Evolutionary conservation across 2,888 invertebrate genomes (phyloP).

Genomic region (Andrena fulva): DNA sequence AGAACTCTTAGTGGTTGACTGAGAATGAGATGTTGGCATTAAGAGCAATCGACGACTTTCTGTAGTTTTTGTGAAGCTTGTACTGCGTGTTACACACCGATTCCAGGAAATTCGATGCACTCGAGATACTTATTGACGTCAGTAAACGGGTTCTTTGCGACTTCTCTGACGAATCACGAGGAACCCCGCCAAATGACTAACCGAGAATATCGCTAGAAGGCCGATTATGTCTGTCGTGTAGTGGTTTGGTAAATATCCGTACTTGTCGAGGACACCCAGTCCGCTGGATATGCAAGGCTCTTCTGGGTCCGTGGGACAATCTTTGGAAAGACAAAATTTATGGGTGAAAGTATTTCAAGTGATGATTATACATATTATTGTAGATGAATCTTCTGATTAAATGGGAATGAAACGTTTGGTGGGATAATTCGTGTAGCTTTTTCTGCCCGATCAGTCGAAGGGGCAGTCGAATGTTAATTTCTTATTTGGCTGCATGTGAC

Average conservation of each 20-base stretch:
- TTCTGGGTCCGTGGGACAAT: constrained; percentile 87
- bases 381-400: neutral
- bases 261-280: constrained; percentile 87
- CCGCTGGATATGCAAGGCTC: constrained; percentile 89
- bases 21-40: no score
- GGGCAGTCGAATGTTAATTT: no score
- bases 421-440: neutral
- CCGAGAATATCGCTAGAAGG: constrained; percentile 85
- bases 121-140: constrained; percentile 4
- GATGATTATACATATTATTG: neutral
- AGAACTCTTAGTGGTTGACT: no score
- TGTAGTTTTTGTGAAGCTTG: no score
- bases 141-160: constrained; percentile 87
- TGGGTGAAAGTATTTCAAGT: neutral
- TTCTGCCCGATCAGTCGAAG: no score
- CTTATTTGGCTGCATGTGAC: no score
- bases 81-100: no score
- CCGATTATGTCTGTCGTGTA: constrained; percentile 86
- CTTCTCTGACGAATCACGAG: constrained; percentile 86
- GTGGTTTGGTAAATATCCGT: constrained; percentile 86
- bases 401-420: neutral
- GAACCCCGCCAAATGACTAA: constrained; percentile 86
- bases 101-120: no score
- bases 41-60: no score
- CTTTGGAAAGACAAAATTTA: constrained; percentile 78